Percentiles rank a stretch among this genome's conserved stretches.
Evolutionary conservation across 2,888 invertebrate genomes (phyloP).

Genomic region (Dasysyrphus albostriatus): DNA sequence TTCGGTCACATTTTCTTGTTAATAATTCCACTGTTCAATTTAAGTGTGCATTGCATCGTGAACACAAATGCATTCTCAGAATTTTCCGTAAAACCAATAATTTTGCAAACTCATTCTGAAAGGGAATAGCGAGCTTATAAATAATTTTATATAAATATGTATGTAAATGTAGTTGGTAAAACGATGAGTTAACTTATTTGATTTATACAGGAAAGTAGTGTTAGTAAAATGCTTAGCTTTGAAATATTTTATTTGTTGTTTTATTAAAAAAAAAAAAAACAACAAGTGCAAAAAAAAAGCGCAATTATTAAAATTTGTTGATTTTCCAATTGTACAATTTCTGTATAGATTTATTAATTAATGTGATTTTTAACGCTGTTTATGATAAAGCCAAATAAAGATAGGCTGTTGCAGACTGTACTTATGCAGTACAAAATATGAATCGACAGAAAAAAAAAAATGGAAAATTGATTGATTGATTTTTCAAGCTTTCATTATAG

Average conservation of each 20-base stretch:
- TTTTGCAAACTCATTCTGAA: conserved; percentile 33
- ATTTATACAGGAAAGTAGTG: neutral
- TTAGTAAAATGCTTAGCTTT: conserved; percentile 15
- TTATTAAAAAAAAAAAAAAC: neutral
- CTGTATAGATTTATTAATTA: neutral
- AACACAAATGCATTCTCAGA: neutral
- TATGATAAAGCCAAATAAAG: neutral
- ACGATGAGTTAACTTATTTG: neutral
- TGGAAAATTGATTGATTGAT: neutral
- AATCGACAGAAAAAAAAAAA: neutral
- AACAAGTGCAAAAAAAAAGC: neutral
- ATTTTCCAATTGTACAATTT: neutral
- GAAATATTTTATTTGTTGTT: neutral
- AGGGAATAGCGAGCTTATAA: conserved; percentile 3
- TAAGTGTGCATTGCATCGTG: neutral
- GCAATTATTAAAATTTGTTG: neutral
- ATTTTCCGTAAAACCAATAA: conserved; percentile 12
- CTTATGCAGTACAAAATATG: neutral
- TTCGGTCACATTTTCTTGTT: neutral
- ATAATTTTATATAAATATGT: neutral
- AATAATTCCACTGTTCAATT: neutral
- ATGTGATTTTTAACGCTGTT: neutral
- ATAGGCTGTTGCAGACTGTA: neutral
- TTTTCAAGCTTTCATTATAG: neutral
- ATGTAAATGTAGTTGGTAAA: conserved; percentile 23